Base-by-base conservation (phyloP, 2,888 invertebrate genomes). In the Empis stercorea region DNA sequence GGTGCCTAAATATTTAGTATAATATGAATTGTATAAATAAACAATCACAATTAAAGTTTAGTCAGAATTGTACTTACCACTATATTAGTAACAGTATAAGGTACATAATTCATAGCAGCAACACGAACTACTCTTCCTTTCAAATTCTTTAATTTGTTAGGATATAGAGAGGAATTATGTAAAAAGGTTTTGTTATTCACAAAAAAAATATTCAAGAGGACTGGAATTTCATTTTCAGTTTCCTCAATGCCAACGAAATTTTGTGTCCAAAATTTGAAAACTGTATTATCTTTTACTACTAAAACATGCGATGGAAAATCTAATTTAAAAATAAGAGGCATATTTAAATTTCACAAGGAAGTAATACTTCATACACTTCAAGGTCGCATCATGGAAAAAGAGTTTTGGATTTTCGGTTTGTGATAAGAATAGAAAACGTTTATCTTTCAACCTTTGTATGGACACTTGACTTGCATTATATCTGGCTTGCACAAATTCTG, bases 191-290 rank as follows among this genome's bases (percentile, higher is more conserved):
- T 13, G 7, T 27, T 56, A 58, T 62, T 64, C 49, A 59, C 57
- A 53, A 57, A 58, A 57, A 59, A 66, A 51, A 60, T 61, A 59
- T 63, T 58, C 56, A 67, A 56, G 49, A 59, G 57, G 48, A 62
- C 49, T 50, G 64, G 62, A 58, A 64, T 58, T 58, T 60, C 59
- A 61, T 64, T 65, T 27, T 27, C 23, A 27, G 5, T 9, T 53
- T 61, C 60, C 51, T 54, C 51, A 51, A 55, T 54, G 48, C 66
- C 65, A 56, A 59, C 59, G 60, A 60, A 66, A 60, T 65, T 65
- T 57, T 66, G 66, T 57, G 67, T 65, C 65, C 66, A 66, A 57
- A 66, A 58, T 55, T 66, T 61, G 49, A 63, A 62, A 60, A 60
- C 60, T 56, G 57, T 57, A 57, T 61, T 57, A 59, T 57, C 61